Evolutionary conservation across 2,113 vertebrate species (phyloP).

Genomic region (Barnardius zonarius): DNA sequence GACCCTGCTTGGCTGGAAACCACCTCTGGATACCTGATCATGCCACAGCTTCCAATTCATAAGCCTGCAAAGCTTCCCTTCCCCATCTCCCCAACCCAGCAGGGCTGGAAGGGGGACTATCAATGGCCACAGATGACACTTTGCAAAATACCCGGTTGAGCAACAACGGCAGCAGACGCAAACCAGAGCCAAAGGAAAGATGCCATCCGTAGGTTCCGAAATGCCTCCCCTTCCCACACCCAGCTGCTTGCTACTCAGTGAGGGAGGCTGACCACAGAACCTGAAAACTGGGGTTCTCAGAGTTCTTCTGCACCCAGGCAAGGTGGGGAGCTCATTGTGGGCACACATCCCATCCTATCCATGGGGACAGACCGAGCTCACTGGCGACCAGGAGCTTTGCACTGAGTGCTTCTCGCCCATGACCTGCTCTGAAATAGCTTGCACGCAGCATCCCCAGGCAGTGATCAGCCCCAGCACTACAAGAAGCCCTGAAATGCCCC

Average conservation of each 20-base stretch:
- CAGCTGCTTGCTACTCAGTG: rapidly evolving
- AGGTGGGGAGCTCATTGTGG: background rate
- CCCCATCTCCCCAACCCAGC: background rate
- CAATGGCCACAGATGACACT: background rate
- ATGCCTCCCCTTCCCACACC: background rate
- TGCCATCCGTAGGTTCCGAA: rapidly evolving
- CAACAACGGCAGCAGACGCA: rapidly evolving
- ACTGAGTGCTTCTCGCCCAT: rapidly evolving
- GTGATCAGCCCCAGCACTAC: background rate
- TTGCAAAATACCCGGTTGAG: background rate
- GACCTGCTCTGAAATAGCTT: background rate
- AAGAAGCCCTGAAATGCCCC: background rate
- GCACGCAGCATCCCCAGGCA: background rate
- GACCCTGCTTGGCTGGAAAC: background rate
- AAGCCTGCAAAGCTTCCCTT: background rate
- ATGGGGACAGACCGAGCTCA: rapidly evolving
- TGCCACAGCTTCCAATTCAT: background rate
- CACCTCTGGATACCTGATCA: background rate
- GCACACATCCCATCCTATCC: background rate
- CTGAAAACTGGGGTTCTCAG: background rate
- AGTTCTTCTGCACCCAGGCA: background rate
- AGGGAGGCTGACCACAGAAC: background rate
- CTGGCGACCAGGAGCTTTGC: background rate
- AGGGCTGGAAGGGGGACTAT: background rate
- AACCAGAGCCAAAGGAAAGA: background rate